Evolutionary conservation across 37 sponge, comb jelly and placozoan genomes (phyloP).

Genomic region (Petrosia ficiformis): DNA sequence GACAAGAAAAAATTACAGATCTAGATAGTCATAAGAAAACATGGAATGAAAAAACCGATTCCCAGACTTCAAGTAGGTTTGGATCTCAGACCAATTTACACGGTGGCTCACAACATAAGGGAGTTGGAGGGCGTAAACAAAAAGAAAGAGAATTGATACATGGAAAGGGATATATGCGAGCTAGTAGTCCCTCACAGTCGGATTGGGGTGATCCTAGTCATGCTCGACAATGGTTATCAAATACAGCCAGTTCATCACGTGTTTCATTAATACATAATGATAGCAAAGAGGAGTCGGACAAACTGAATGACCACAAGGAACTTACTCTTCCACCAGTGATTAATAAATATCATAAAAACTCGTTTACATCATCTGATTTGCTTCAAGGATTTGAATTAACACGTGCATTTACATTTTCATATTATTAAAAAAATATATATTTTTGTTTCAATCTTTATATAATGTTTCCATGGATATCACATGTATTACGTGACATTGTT

Average conservation of each 20-base stretch:
- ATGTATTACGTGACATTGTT: too few species aligned
- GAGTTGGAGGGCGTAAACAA: background rate
- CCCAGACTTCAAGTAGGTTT: background rate
- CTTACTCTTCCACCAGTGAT: conserved; percentile 16
- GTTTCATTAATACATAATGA: conserved; percentile 2
- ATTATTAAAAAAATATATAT: conserved; percentile 14
- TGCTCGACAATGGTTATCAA: conserved; percentile 44
- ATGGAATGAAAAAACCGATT: background rate
- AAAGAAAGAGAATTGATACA: background rate
- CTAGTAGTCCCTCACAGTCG: conserved; percentile 47
- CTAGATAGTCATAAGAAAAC: background rate
- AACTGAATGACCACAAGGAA: background rate
- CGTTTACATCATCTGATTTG: conserved; percentile 9
- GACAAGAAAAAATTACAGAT: background rate
- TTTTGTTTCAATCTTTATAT: too few species aligned
- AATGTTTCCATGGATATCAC: too few species aligned
- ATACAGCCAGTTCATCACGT: conserved; percentile 37
- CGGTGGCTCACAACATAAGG: background rate
- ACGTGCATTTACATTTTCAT: conserved; percentile 72
- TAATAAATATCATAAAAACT: background rate
- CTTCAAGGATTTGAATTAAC: conserved; percentile 39
- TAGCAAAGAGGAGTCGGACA: background rate
- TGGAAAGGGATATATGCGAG: conserved; percentile 49
- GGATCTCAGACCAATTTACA: conserved; percentile 9
- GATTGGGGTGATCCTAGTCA: conserved; percentile 77